Evolutionary conservation across 2,113 vertebrate species (phyloP), one percentile per base, ranked within the genome.

Genomic region (Indri indri): DNA sequence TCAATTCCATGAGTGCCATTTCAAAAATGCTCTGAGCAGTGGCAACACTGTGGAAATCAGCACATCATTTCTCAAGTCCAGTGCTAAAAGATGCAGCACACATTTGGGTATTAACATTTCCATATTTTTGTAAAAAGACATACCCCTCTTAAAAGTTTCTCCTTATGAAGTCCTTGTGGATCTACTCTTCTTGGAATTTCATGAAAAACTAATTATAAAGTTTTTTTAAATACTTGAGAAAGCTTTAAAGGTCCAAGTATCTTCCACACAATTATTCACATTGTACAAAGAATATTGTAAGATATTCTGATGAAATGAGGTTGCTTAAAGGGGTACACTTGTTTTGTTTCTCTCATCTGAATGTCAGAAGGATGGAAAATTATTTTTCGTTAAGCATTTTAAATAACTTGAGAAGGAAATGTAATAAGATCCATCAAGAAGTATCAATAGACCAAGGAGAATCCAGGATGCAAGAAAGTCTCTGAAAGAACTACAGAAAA

Each of bases 361-460:
- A 83, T 76, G 22, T 81, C 66, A 90, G 85, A 42, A 45, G 5
- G 81, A 59, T 63, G 52, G 73, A 40, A 74, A 77, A 45, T 91
- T 70, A 66, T 91, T 97, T 96, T 80, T 57, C 89, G 14, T 80
- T 34, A 93, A 89, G 30, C 23, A 83, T 84, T 92, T 87, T 89
- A 74, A 97, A 40, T 27, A 95, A 89, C 11, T 65, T 47, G 47
- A 83, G 30, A 95, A 92, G 52, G 7, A 95, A 88, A 84, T 81
- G 16, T 90, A 85, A 92, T 81, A 79, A 32, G 40, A 82, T 73
- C 59, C 61, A 85, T 81, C 47, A 73, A 92, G 87, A 97, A 90
- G 4, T 63, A 92, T 79, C 66, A 54, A 47, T 74, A 34, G 20
- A 82, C 61, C 59, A 91, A 87, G 23, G 23, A 92, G 30, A 79